Evolutionary conservation across 2,888 invertebrate species (phyloP), one percentile per base, ranked within the genome.

Genomic region (Mermis nigrescens): DNA sequence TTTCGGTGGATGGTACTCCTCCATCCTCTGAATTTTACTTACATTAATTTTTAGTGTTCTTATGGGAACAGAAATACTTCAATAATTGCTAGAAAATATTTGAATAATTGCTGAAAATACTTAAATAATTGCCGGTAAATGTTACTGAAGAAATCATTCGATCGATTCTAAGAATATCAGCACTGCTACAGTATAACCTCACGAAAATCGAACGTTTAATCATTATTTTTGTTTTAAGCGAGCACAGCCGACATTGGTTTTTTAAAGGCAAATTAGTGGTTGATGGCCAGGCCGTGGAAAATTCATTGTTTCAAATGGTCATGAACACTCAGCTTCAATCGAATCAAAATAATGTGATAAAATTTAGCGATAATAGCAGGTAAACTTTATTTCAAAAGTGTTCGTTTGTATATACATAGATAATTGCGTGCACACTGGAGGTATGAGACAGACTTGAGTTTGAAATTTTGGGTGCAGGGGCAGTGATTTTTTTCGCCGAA

Each of bases 181-280:
- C n/a, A n/a, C n/a, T n/a, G n/a, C n/a, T n/a, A n/a, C n/a, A n/a
- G n/a, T n/a, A n/a, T n/a, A n/a, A n/a, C n/a, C n/a, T n/a, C n/a
- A n/a, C n/a, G n/a, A n/a, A n/a, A n/a, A n/a, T n/a, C n/a, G n/a
- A n/a, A n/a, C 31, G 55, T 55, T 45, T 62, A 54, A 48, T 60
- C 48, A 38, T 22, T 24, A 29, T 24, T 46, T 59, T 45, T 28
- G n/a, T 29, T 64, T 67, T 2, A 64, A 77, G 92, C 74, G 95
- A 98, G 73, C 95, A 98, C 75, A 91, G 91, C 62, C 80, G 95
- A 2, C 95, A 98, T 78, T 95, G 95, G 95, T 95, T 95, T 77
- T 95, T 95, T 76, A 87, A 87, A 68, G 80, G 79, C 68, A 72
- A 75, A 70, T 82, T 91, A 77, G 74, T 86, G 55, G 78, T 92